Percentiles rank a stretch among this genome's conserved stretches.
These are phyloP conservation scores for Ichneumoninae sp. DNA, from an alignment of 2,888 invertebrate species.

Conservation along the genomic window DNA sequence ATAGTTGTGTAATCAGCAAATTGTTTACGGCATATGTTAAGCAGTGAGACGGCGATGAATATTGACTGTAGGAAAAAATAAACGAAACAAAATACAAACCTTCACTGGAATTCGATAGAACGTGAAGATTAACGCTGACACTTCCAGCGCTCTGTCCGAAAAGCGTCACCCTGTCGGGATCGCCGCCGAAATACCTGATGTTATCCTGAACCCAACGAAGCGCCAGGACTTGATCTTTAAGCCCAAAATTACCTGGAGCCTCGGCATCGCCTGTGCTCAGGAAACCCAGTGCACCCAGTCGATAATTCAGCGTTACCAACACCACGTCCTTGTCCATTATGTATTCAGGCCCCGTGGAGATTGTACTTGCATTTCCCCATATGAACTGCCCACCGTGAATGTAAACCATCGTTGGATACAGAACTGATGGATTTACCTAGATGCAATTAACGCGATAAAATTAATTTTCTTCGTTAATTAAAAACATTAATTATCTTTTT, in stretches of 20 bases:
- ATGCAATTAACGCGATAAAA: not conserved
- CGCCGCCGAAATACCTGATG: slow-evolving; percentile 69
- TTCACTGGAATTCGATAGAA: slow-evolving; percentile 62
- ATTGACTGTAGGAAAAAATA: not conserved
- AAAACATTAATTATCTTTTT: not conserved
- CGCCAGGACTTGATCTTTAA: slow-evolving; percentile 72
- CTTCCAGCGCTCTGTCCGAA: slow-evolving; percentile 69
- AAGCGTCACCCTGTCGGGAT: slow-evolving; percentile 69
- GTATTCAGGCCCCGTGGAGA: slow-evolving; percentile 66
- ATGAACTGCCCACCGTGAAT: slow-evolving; percentile 70
- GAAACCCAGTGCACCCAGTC: slow-evolving; percentile 72
- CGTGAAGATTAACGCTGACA: slow-evolving; percentile 68
- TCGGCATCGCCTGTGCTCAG: slow-evolving; percentile 69
- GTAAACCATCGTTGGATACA: slow-evolving; percentile 72
- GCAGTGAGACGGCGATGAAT: not conserved
- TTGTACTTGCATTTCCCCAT: slow-evolving; percentile 54
- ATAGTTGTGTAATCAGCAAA: not conserved
- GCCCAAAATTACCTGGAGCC: slow-evolving; percentile 72
- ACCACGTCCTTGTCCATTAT: slow-evolving; percentile 73
- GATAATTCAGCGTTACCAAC: slow-evolving; percentile 73
- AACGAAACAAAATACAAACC: slow-evolving; percentile 40
- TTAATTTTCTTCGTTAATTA: not conserved
- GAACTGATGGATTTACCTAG: slow-evolving; percentile 48
- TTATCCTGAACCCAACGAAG: slow-evolving; percentile 70
- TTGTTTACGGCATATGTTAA: not conserved